Percentiles rank a stretch among this genome's conserved stretches.
Conservation (phyloP, 1,140 invertebrate species). For the Drosophila melanogaster region DNA sequence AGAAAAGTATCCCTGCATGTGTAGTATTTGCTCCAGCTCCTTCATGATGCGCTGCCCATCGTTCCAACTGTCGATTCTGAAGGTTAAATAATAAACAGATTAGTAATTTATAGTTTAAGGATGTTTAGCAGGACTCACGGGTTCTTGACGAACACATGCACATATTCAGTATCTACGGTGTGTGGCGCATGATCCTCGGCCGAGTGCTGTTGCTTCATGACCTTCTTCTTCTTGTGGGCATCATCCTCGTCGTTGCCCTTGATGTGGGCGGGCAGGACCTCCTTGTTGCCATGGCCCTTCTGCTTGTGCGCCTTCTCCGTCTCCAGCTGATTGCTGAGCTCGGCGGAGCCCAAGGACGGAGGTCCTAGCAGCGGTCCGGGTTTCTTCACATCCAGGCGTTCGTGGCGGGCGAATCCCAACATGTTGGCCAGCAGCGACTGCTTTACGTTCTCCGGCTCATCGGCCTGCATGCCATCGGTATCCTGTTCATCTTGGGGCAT, state of each 20-base stretch:
- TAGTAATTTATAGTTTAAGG: not conserved
- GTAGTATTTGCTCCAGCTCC: constrained; percentile 83
- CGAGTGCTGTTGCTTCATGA: constrained; percentile 74
- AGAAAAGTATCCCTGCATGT: constrained; percentile 84
- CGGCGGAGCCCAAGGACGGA: constrained; percentile 85
- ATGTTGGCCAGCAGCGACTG: constrained; percentile 75
- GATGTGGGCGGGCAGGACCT: constrained; percentile 79
- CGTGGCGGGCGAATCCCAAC: constrained; percentile 92
- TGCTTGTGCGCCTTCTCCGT: constrained; percentile 50
- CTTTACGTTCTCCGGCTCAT: constrained; percentile 81
- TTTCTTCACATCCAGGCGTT: constrained; percentile 97
- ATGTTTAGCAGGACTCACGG: constrained; percentile 55
- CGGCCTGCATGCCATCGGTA: constrained; percentile 54
- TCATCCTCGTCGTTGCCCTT: constrained; percentile 67
- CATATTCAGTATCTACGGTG: constrained; percentile 84
- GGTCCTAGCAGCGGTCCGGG: constrained; percentile 92
- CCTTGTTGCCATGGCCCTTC: constrained; percentile 62
- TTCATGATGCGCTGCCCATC: constrained; percentile 83
- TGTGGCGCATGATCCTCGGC: constrained; percentile 84
- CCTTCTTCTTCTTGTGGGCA: constrained; percentile 80
- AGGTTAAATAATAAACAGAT: not conserved
- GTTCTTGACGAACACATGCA: constrained; percentile 84
- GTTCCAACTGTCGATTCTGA: constrained; percentile 82
- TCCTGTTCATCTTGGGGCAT: constrained; percentile 72
- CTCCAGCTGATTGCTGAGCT: constrained; percentile 58